A percentile compares a stretch with the other conserved stretches of the same genome.
Conservation (phyloP, 2,113 vertebrate species). For the Psophia crepitans region DNA sequence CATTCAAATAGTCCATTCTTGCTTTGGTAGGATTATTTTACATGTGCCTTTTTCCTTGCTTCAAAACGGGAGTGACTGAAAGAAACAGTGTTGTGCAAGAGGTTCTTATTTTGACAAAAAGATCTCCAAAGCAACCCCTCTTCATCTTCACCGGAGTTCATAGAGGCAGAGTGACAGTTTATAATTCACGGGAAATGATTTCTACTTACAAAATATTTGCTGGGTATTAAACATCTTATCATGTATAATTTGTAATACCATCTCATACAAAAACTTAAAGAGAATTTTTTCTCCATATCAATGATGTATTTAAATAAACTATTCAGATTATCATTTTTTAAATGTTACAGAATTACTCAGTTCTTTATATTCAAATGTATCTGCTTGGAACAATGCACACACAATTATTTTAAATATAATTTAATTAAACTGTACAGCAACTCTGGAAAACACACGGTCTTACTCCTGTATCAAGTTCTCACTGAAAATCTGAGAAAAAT, state of each 20-base stretch:
- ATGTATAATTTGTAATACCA: background rate
- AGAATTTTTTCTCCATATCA: background rate
- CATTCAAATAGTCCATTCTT: background rate
- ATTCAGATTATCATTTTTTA: background rate
- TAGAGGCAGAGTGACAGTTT: background rate
- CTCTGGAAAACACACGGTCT: background rate
- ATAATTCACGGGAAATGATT: background rate
- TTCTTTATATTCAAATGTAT: background rate
- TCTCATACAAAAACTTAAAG: background rate
- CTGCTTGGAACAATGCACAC: background rate
- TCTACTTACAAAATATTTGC: background rate
- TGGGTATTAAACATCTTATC: background rate
- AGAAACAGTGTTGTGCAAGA: background rate
- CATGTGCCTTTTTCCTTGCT: background rate
- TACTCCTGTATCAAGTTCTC: background rate
- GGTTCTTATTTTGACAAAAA: background rate
- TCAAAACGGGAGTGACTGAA: background rate
- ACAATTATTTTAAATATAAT: background rate
- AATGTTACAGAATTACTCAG: background rate
- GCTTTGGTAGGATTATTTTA: background rate
- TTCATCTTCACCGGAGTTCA: background rate
- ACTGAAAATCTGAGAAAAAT: background rate
- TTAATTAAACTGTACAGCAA: background rate
- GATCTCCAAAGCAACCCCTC: background rate
- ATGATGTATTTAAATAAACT: background rate